Percentiles rank a stretch among this genome's conserved stretches.
Evolutionary conservation across 2,888 invertebrate genomes (phyloP).

Genomic region (Isotomurus palustris): DNA sequence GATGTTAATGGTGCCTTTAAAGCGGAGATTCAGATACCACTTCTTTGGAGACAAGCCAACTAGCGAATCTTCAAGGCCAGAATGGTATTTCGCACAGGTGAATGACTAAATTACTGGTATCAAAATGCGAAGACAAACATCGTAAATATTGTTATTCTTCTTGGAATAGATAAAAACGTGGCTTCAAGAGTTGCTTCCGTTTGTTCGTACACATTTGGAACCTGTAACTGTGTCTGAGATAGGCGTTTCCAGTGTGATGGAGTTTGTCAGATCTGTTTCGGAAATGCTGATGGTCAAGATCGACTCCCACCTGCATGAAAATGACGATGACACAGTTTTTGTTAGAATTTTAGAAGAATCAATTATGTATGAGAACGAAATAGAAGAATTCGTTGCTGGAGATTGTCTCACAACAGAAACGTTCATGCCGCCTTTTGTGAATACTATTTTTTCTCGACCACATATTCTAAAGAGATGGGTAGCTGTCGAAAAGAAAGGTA

Average conservation of each 20-base stretch:
- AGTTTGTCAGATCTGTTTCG: conserved; percentile 37
- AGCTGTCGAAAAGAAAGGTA: conserved; percentile 37
- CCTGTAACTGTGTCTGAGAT: conserved; percentile 29
- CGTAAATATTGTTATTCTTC: not conserved
- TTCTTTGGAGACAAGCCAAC: conserved; percentile 42
- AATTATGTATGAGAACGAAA: conserved; percentile 40
- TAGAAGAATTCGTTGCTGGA: conserved; percentile 25
- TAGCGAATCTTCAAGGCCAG: conserved; percentile 36
- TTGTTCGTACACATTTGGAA: conserved; percentile 37
- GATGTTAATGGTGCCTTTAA: conserved; percentile 41
- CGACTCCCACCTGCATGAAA: conserved; percentile 32
- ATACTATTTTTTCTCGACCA: conserved; percentile 42
- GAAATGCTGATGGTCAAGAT: conserved; percentile 41
- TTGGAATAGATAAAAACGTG: conserved; percentile 28
- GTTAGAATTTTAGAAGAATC: conserved; percentile 44
- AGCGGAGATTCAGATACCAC: conserved; percentile 39
- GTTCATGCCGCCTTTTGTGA: conserved; percentile 41
- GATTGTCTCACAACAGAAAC: conserved; percentile 22
- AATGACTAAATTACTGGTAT: not conserved
- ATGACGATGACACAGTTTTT: conserved; percentile 34
- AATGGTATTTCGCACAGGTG: conserved; percentile 46
- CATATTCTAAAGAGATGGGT: conserved; percentile 39
- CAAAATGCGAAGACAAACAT: not conserved
- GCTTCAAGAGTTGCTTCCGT: conserved; percentile 39
- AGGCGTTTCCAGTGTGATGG: conserved; percentile 35